Base-by-base conservation (phyloP, 2,113 vertebrate genomes). In the Menidia beryllina region DNA sequence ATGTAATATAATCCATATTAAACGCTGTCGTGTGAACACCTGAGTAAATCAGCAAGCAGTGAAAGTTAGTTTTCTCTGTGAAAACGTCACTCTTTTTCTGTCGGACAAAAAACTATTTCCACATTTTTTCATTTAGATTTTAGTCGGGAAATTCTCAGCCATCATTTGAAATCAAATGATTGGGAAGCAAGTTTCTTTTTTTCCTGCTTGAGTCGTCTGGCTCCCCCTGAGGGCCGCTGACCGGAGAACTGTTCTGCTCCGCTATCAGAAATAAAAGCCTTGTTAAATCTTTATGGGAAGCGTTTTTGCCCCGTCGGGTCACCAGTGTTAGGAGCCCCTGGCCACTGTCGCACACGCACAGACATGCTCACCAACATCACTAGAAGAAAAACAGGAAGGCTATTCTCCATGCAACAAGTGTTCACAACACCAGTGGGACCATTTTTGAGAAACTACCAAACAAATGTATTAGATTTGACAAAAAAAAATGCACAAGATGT, bases 391-490 rank as follows among this genome's bases (percentile, higher is more conserved):
- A 91, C 61, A 86, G 82, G 84, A 88, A 87, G 60, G 72, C 65
- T 77, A 92, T 84, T 77, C 89, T 93, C 91, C 93, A 94, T 94
- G 93, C 93, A 93, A 94, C 91, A 85, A 86, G 82, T 86, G 86
- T 82, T 80, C 90, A 91, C 91, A 92, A 92, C 89, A 94, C 91
- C 88, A 86, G 75, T 63, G 87, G 91, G 87, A 86, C 69, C 87
- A 73, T 64, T 64, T 64, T 69, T 27, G 82, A 81, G 81, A 75
- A 89, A 89, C 85, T 76, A 91, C 73, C 30, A 81, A 86, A 86
- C 74, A 82, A 88, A 81, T 51, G 70, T 26, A 72, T 77, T 76
- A 73, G 72, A 75, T 72, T 5, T 54, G 30, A 66, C 77, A 75
- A 69, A 71, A 47, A 49, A 45, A 75, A 58, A 34, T 77, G 81